These are phyloP conservation scores for Pollachius pollachius DNA, from an alignment of 2,113 vertebrate species.

Conservation along the genomic window DNA sequence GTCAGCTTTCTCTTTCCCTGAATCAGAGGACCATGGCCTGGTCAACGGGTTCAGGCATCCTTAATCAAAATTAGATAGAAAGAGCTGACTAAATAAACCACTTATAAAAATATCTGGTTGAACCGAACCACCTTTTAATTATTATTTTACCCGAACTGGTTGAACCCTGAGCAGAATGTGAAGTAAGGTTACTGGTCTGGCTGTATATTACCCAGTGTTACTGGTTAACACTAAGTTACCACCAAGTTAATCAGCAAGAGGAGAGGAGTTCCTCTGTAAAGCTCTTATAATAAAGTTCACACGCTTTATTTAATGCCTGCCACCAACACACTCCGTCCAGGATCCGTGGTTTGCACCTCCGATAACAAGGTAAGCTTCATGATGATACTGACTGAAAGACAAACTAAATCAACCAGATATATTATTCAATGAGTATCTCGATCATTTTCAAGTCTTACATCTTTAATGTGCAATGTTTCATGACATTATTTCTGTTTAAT, in stretches of 20 bases:
- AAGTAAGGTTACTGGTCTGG: slow-evolving; percentile 26
- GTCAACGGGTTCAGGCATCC: too few relatives aligned
- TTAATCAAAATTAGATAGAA: slow-evolving; percentile 21
- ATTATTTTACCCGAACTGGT: neutral
- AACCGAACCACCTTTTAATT: neutral
- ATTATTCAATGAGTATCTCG: too few relatives aligned
- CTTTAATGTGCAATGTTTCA: neutral
- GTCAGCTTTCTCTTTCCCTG: slow-evolving; percentile 51
- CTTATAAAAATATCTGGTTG: neutral
- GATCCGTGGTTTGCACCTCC: slow-evolving; percentile 10
- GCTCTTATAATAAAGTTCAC: slow-evolving; percentile 26
- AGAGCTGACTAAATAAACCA: slow-evolving; percentile 7
- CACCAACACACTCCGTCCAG: neutral
- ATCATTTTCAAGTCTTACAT: neutral
- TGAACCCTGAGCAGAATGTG: slow-evolving; percentile 4
- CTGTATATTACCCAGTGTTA: slow-evolving; percentile 17
- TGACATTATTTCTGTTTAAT: slow-evolving; percentile 3
- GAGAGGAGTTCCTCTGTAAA: slow-evolving; percentile 20
- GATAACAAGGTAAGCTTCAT: too few relatives aligned
- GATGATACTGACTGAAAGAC: too few relatives aligned
- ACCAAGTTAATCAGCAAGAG: slow-evolving; percentile 54
- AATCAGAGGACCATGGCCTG: neutral
- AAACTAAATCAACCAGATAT: slow-evolving; percentile 36
- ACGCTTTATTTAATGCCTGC: neutral
- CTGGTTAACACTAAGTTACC: slow-evolving; percentile 61